phyloP scores from a whole-genome alignment of 2,113 vertebrate genomes.

The Mirounga angustirostris region DNA sequence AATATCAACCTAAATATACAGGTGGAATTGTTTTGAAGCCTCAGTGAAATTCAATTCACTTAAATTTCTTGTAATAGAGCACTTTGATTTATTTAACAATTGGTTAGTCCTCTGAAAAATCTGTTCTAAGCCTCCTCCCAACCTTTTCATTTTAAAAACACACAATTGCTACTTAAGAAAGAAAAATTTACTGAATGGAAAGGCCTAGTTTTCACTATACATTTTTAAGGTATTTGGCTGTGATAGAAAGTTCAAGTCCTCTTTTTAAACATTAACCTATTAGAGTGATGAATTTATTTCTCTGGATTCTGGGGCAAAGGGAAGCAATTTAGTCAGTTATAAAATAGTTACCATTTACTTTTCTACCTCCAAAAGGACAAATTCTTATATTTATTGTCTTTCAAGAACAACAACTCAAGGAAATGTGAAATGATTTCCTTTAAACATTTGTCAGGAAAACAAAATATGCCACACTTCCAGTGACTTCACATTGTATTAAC shows the following conservation, averaged over 20 bases:
- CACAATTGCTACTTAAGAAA: not conserved
- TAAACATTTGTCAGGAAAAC: not conserved
- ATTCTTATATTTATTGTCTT: not conserved
- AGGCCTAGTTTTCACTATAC: not conserved
- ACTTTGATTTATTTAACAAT: not conserved
- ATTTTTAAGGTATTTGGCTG: not conserved
- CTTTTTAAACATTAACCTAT: not conserved
- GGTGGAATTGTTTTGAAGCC: not conserved
- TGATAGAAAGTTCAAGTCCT: not conserved
- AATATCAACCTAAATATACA: not conserved
- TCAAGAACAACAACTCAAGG: not conserved
- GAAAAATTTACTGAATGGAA: not conserved
- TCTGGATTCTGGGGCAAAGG: not conserved
- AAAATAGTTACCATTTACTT: not conserved
- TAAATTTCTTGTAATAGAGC: not conserved
- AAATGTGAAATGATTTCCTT: constrained; percentile 1
- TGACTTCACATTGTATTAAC: not conserved
- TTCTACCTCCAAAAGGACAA: not conserved
- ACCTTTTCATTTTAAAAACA: not conserved
- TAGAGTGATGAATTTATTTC: not conserved
- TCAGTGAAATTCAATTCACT: not conserved
- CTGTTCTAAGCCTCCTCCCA: not conserved
- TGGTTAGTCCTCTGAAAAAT: not conserved
- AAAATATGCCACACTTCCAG: not conserved
- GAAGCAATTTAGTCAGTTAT: not conserved